These are phyloP conservation scores for Rissa tridactyla DNA, from an alignment of 2,113 vertebrate genomes.

Conservation along the genomic window DNA sequence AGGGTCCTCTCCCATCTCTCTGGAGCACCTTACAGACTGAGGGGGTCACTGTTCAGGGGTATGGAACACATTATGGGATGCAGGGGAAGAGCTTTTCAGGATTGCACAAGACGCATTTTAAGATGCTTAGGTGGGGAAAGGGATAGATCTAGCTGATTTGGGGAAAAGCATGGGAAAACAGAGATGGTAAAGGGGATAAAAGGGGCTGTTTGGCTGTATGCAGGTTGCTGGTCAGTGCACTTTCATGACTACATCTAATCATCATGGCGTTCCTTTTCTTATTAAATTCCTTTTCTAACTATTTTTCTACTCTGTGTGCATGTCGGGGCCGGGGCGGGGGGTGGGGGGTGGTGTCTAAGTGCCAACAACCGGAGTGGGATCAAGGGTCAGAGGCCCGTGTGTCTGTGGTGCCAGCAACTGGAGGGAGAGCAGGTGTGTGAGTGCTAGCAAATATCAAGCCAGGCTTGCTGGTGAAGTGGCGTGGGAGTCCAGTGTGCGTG, in stretches of 20 bases:
- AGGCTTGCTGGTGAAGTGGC: background rate
- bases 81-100: background rate
- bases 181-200: background rate
- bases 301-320: background rate
- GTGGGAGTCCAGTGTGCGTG: background rate
- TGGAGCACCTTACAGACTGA: background rate
- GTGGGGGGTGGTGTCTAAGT: rapidly evolving
- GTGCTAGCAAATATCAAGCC: background rate
- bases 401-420: background rate
- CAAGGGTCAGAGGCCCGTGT: background rate
- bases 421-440: background rate
- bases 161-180: background rate
- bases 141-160: background rate
- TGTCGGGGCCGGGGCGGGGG: no score
- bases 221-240: background rate
- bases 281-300: background rate
- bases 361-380: background rate
- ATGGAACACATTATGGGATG: background rate
- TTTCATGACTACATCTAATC: background rate
- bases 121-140: background rate
- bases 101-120: background rate
- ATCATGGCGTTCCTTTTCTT: background rate
- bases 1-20: background rate
- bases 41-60: background rate
- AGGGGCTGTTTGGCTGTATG: background rate